Evolutionary conservation across 2,113 vertebrate genomes (phyloP), one percentile per base, ranked within the genome.

Genomic region (Centropristis striata): DNA sequence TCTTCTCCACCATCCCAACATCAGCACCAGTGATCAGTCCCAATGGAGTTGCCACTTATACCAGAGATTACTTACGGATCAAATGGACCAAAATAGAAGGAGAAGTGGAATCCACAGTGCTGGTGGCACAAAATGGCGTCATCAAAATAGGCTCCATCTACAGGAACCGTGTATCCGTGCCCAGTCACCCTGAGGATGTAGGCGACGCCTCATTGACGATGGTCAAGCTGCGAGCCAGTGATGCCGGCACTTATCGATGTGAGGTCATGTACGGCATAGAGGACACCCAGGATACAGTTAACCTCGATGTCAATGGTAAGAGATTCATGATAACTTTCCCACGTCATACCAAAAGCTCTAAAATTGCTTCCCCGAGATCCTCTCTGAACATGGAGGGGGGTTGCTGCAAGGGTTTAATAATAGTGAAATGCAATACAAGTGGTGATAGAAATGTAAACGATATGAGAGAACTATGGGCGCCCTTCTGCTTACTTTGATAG

Each of bases 241-340:
- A 99, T 0, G 95, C 97, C 0, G 98, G 98, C 5, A 95, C 95
- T 28, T 99, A 99, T 88, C 97, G 97, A 75, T 99, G 98, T 2
- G 98, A 99, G 0, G 96, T 99, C 80, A 96, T 98, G 95, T 97
- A 96, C 0, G 98, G 98, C 1, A 97, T 99, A 36, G 98, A 98
- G 86, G 98, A 98, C 91, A 98, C 95, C 0, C 97, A 97, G 81
- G 95, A 94, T 59, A 95, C 95, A 0, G 90, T 99, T 42, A 95
- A 95, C 2, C 73, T 99, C 71, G 86, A 96, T 16, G 97, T 99
- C 57, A 93, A 93, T 1, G 98, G 98, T 99, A 93, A 96, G 96
- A 81, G 0, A 64, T 46, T 75, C 21, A 36, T 20, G 12, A 21
- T 60, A 16, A 61, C 61, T 27, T 70, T 51, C 8, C 16, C 60